Conservation (phyloP, 2,888 invertebrate species). For the Pyrgus malvae region DNA sequence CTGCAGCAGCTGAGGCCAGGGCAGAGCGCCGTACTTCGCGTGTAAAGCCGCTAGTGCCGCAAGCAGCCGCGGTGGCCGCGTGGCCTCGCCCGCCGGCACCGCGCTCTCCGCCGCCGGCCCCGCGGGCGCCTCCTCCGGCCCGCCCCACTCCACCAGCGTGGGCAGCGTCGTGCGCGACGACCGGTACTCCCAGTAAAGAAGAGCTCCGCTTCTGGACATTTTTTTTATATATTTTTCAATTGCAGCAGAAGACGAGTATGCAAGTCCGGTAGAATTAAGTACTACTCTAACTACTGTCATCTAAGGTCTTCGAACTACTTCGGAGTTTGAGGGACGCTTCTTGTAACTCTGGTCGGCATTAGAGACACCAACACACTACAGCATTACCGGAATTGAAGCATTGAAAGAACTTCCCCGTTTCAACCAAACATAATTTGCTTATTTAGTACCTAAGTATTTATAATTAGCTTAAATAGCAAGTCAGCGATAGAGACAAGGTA, state of each 20-base stretch:
- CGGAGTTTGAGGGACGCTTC: no score
- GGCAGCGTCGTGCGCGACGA: slow-evolving; percentile 64
- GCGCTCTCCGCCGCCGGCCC: slow-evolving; percentile 1
- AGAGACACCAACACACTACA: no score
- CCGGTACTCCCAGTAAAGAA: slow-evolving; percentile 87
- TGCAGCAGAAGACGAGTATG: background rate
- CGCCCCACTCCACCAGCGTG: slow-evolving; percentile 72
- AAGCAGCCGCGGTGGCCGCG: slow-evolving; percentile 53
- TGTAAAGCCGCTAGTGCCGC: slow-evolving; percentile 61
- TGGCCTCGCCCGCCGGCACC: slow-evolving; percentile 9
- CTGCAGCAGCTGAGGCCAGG: slow-evolving; percentile 57
- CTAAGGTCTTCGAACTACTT: no score
- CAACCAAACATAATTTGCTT: no score
- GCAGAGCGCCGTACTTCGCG: slow-evolving; percentile 51
- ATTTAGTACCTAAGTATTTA: no score
- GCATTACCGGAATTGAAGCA: no score
- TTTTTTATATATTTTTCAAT: background rate
- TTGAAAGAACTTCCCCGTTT: no score
- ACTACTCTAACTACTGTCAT: no score
- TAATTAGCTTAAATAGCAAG: no score
- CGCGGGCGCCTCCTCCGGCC: slow-evolving; percentile 21
- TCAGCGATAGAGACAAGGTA: no score
- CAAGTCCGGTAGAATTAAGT: no score
- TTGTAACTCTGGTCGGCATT: no score
- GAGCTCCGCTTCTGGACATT: slow-evolving; percentile 83